Evolutionary conservation across 2,113 vertebrate genomes (phyloP).

Genomic region (Pogonocichla stellata): DNA sequence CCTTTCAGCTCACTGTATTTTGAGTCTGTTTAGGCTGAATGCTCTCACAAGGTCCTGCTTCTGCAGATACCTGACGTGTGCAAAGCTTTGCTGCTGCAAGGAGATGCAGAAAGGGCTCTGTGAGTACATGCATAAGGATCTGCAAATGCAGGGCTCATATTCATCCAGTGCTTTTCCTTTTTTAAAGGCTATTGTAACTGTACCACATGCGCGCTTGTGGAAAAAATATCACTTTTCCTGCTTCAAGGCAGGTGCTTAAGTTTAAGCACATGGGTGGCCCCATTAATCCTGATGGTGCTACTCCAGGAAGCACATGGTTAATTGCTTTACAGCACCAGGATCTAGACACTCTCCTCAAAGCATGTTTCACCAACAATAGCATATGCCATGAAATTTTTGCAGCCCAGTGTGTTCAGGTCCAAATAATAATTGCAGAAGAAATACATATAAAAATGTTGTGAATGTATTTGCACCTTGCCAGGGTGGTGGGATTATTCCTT

Average conservation of each 20-base stretch:
- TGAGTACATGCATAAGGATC: not conserved
- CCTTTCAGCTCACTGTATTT: not conserved
- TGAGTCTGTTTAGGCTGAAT: not conserved
- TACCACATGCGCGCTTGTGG: not conserved
- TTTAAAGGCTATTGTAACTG: not conserved
- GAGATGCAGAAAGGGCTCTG: not conserved
- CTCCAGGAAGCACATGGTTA: not conserved
- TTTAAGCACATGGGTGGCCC: constrained; percentile 47
- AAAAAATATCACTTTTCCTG: not conserved
- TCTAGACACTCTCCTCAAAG: not conserved
- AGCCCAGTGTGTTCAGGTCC: not conserved
- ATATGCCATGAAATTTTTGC: not conserved
- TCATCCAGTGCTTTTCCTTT: not conserved
- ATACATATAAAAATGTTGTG: not conserved
- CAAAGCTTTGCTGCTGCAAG: not conserved
- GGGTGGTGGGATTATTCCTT: constrained; percentile 70
- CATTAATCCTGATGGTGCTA: not conserved
- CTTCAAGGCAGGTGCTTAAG: constrained; percentile 32
- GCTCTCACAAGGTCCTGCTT: not conserved
- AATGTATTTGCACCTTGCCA: constrained; percentile 52
- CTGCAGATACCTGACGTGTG: fast-evolving
- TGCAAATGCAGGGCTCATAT: not conserved
- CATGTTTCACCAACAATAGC: not conserved
- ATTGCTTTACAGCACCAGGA: not conserved
- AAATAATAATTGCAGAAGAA: not conserved